Evolutionary conservation across 2,113 vertebrate genomes (phyloP).

Genomic region (Columbina picui): DNA sequence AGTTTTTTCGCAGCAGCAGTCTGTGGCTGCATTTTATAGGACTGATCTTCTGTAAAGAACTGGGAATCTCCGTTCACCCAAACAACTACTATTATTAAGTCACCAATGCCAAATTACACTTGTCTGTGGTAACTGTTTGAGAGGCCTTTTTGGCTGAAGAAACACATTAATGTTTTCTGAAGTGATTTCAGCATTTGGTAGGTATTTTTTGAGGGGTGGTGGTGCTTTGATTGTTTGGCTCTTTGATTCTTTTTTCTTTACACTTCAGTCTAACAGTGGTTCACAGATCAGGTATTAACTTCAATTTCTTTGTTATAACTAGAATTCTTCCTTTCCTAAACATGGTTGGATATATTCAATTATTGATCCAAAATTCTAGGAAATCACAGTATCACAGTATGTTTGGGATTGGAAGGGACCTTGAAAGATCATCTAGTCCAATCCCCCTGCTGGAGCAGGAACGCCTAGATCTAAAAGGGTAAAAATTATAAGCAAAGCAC

Average conservation of each 20-base stretch:
- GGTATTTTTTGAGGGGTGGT: background rate
- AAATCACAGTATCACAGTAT: too few relatives aligned
- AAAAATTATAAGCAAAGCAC: background rate
- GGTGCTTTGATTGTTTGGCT: background rate
- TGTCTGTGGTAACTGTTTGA: background rate
- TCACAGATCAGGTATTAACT: background rate
- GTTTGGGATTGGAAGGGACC: too few relatives aligned
- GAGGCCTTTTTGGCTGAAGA: background rate
- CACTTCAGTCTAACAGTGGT: background rate
- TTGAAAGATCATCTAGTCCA: too few relatives aligned
- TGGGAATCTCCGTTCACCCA: conserved; percentile 21
- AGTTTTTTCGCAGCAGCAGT: conserved; percentile 16
- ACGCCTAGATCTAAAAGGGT: background rate
- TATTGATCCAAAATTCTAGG: background rate
- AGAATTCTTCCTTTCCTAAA: background rate
- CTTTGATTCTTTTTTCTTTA: background rate
- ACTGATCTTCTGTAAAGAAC: conserved; percentile 3
- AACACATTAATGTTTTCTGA: background rate
- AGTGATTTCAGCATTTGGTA: background rate
- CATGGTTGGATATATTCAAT: background rate
- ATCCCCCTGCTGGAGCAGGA: too few relatives aligned
- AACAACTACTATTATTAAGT: conserved; percentile 14
- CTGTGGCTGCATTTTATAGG: conserved; percentile 47
- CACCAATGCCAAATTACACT: background rate
- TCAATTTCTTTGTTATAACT: background rate